Evolutionary conservation across 2,113 vertebrate species (phyloP).

Genomic region (Strix uralensis): DNA sequence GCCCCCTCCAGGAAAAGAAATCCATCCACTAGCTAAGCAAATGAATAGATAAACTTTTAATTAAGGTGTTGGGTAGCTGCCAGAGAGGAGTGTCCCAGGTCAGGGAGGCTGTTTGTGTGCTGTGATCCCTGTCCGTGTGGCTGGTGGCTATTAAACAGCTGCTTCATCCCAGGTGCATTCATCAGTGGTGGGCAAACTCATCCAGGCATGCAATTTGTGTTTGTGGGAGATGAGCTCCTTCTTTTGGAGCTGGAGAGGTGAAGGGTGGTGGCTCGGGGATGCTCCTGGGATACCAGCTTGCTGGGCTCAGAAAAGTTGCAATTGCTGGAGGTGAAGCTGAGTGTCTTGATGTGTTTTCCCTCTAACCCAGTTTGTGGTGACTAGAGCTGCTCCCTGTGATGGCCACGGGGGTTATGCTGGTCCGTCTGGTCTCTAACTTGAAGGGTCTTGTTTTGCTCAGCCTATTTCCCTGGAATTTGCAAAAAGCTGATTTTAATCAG

Average conservation of each 20-base stretch:
- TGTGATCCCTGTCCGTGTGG: rapidly evolving
- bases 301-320: background rate
- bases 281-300: rapidly evolving
- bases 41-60: background rate
- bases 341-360: rapidly evolving
- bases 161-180: background rate
- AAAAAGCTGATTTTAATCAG: background rate
- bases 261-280: background rate
- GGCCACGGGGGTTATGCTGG: rapidly evolving
- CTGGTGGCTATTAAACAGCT: rapidly evolving
- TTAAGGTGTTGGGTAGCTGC: background rate
- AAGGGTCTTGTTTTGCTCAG: background rate
- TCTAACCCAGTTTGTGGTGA: background rate
- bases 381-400: background rate
- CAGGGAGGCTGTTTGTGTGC: background rate
- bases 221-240: background rate
- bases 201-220: background rate
- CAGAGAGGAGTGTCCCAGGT: background rate
- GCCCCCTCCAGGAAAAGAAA: background rate
- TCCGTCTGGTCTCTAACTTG: background rate
- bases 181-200: background rate
- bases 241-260: background rate
- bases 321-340: background rate
- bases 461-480: background rate
- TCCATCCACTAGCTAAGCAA: background rate